Evolutionary conservation across 2,113 vertebrate species (phyloP), one percentile per base, ranked within the genome.

Genomic region (Rhinolophus ferrumequinum): DNA sequence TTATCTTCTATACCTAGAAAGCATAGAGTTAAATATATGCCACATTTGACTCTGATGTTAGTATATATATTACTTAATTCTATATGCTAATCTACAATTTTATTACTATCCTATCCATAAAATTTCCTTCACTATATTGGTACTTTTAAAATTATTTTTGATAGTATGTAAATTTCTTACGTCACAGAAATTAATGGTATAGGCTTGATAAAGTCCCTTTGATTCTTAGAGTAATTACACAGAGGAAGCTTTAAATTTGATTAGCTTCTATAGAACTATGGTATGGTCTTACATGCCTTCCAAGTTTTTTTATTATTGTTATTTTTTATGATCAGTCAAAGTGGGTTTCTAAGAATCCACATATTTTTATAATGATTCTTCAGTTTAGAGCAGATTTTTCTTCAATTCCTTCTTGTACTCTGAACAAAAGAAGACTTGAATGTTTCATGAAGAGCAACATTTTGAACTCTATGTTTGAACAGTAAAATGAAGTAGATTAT

Each of bases 361-460:
- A 10, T 50, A 11, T 50, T 96, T 95, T 88, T 69, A 24, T 66
- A 83, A 41, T 84, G 54, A 66, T 69, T 95, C 44, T 95, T 95
- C 13, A 50, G 18, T 84, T 79, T 21, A 8, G 8, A 5, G 21
- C 21, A 30, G 1, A 9, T 0, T 76, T 92, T 82, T 58, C 91
- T 60, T 93, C 26, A 84, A 12, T 93, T 86, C 54, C 81, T 91
- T 47, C 16, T 93, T 41, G 18, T 35, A 38, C 64, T 50, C 38
- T 84, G 24, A 62, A 72, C 52, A 72, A 90, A 95, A 56, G 21
- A 69, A 66, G 5, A 77, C 19, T 82, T 95, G 9, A 77, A 60
- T 58, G 6, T 72, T 28, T 70, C 52, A 58, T 64, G 62, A 88
- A 3, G 44, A 79, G 33, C 67, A 33, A 8, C 19, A 86, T 83